These are phyloP conservation scores for Drosophila ambigua DNA, from an alignment of 1,140 invertebrate genomes.

Conservation along the genomic window DNA sequence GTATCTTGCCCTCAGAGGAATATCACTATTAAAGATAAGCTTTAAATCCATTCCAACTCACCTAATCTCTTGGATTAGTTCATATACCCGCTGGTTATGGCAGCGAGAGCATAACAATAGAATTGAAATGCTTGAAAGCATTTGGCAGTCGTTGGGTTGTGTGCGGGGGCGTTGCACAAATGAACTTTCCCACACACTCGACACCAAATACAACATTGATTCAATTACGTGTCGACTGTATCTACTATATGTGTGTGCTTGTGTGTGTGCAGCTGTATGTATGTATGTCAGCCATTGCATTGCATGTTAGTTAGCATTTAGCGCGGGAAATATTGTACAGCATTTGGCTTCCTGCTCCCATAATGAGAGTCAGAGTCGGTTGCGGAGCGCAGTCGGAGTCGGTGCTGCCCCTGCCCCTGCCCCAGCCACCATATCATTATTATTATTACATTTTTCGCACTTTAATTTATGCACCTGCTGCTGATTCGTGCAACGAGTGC, in stretches of 20 bases:
- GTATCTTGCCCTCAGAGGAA: too few species aligned
- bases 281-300: slow-evolving; percentile 56
- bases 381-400: too few species aligned
- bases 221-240: slow-evolving; percentile 51
- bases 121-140: slow-evolving; percentile 54
- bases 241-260: neutral
- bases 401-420: too few species aligned
- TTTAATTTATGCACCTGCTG: slow-evolving; percentile 81
- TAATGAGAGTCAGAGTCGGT: slow-evolving; percentile 46
- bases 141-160: slow-evolving; percentile 2
- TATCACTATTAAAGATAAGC: neutral
- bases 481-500: slow-evolving; percentile 61
- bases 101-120: slow-evolving; percentile 56
- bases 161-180: slow-evolving; percentile 71
- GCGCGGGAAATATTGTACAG: slow-evolving; percentile 39
- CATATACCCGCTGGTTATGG: slow-evolving; percentile 1
- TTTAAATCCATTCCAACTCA: neutral
- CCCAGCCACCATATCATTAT: slow-evolving; percentile 65
- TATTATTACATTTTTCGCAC: slow-evolving; percentile 76
- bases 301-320: slow-evolving; percentile 77
- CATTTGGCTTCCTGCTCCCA: slow-evolving; percentile 69
- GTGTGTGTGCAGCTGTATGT: slow-evolving; percentile 23
- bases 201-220: slow-evolving; percentile 35
- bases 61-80: neutral
- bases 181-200: slow-evolving; percentile 76